Evolutionary conservation across 2,113 vertebrate genomes (phyloP).

Genomic region (Syngnathoides biaculeatus): DNA sequence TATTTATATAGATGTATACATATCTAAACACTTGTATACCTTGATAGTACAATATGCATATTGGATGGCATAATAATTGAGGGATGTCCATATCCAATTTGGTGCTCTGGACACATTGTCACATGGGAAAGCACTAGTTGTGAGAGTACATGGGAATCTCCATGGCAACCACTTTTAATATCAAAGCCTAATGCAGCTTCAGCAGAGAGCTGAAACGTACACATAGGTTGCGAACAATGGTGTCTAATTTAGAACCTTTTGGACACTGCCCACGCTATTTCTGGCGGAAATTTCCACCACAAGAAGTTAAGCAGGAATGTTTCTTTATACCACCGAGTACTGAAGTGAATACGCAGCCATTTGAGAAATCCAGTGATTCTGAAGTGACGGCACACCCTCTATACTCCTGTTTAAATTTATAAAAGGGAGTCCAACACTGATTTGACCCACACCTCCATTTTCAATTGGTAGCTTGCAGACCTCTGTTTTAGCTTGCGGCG

Average conservation of each 20-base stretch:
- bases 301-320: neutral
- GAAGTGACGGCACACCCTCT: neutral
- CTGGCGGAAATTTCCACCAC: constrained; percentile 49
- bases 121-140: constrained; percentile 68
- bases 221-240: constrained; percentile 67
- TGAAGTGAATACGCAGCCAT: neutral
- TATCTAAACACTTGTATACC: too few species aligned
- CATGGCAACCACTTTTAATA: constrained; percentile 79
- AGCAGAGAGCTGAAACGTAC: constrained; percentile 62
- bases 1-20: neutral
- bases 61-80: constrained; percentile 2
- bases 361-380: neutral
- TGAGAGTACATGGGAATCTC: constrained; percentile 70
- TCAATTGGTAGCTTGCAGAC: constrained; percentile 51
- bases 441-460: constrained; percentile 32
- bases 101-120: constrained; percentile 34
- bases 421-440: constrained; percentile 1
- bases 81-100: constrained; percentile 17
- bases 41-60: too few species aligned
- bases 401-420: neutral
- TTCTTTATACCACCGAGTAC: neutral
- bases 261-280: constrained; percentile 51
- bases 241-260: constrained; percentile 67
- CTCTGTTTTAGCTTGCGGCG: constrained; percentile 56
- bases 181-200: constrained; percentile 75